Conservation (phyloP, 2,888 invertebrate species). For the Parnassius smintheus region DNA sequence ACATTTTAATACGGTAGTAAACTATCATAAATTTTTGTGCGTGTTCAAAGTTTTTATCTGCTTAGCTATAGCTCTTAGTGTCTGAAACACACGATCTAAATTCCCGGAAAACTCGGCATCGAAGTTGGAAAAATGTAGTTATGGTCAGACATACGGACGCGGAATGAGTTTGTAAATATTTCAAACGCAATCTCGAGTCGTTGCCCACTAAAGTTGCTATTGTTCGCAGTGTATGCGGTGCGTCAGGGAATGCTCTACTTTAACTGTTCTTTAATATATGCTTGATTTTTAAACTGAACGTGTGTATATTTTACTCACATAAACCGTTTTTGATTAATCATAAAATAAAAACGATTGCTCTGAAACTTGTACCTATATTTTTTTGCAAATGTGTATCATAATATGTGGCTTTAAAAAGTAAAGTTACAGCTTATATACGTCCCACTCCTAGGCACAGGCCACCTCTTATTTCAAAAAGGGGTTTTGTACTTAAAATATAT, state of each 20-base stretch:
- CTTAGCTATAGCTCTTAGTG: constrained; percentile 21
- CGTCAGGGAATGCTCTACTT: constrained; percentile 52
- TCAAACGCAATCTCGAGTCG: constrained; percentile 73
- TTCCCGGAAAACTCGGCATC: constrained; percentile 15
- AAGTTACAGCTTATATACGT: too few species aligned
- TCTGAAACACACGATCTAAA: neutral
- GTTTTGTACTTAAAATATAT: too few species aligned
- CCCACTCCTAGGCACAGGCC: too few species aligned
- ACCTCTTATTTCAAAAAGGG: too few species aligned
- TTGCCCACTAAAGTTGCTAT: constrained; percentile 70
- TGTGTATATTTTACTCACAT: too few species aligned
- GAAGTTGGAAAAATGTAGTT: constrained; percentile 43
- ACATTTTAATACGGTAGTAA: constrained; percentile 52
- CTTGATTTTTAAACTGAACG: too few species aligned
- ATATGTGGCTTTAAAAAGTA: too few species aligned
- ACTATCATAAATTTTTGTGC: constrained; percentile 44
- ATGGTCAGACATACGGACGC: constrained; percentile 68
- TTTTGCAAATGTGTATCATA: too few species aligned
- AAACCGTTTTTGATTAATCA: too few species aligned
- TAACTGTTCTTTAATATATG: constrained; percentile 14
- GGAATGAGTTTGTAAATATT: constrained; percentile 78
- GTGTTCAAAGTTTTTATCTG: constrained; percentile 28
- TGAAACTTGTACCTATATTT: too few species aligned
- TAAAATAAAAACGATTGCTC: too few species aligned
- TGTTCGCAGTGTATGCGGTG: constrained; percentile 51